Conservation (phyloP, 2,888 invertebrate species). For the Melitaea athalia region DNA sequence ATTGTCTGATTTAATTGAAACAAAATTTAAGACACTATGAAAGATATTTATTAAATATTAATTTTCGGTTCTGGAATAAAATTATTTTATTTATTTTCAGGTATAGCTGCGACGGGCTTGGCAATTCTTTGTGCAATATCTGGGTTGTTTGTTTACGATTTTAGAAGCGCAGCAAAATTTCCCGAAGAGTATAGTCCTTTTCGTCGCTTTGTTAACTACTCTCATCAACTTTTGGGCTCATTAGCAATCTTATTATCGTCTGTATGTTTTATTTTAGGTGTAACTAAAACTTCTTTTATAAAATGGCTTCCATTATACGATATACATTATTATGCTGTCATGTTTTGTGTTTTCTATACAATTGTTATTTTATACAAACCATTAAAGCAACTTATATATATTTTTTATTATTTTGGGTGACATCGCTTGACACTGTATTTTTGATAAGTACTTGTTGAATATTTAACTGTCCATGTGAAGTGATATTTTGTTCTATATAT, state of each 20-base stretch:
- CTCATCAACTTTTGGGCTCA: slow-evolving; percentile 45
- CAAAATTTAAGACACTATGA: not conserved
- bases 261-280: slow-evolving; percentile 51
- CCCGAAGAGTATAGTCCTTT: slow-evolving; percentile 9
- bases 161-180: slow-evolving; percentile 3
- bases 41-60: not conserved
- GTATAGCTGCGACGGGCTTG: slow-evolving; percentile 37
- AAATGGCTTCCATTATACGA: slow-evolving; percentile 46
- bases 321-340: slow-evolving; percentile 42
- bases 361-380: slow-evolving; percentile 43
- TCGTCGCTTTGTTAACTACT: slow-evolving; percentile 17
- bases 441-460: not conserved
- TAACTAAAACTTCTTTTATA: slow-evolving; percentile 46
- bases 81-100: slow-evolving; percentile 37
- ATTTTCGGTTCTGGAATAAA: not conserved
- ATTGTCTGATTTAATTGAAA: not conserved
- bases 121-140: slow-evolving; percentile 33
- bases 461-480: too few relatives aligned
- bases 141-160: slow-evolving; percentile 38
- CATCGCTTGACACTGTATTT: not conserved
- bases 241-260: slow-evolving; percentile 45
- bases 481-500: too few relatives aligned
- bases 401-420: not conserved
- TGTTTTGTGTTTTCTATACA: slow-evolving; percentile 50
- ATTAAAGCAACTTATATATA: slow-evolving; percentile 28